Conservation (phyloP, 1,140 invertebrate genomes). For the Drosophila virilis region DNA sequence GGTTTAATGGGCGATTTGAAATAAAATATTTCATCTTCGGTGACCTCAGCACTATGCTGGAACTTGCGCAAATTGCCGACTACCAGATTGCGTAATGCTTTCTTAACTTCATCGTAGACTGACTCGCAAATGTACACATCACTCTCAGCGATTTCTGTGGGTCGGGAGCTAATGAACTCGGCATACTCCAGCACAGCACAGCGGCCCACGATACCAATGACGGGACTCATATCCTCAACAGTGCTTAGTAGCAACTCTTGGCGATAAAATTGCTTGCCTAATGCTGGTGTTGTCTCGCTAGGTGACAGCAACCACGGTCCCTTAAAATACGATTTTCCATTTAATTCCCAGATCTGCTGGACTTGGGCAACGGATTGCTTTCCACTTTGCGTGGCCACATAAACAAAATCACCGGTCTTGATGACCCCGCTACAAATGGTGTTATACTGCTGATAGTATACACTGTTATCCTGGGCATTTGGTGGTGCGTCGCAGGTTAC, state of each 20-base stretch:
- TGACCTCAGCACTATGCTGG: constrained; percentile 91
- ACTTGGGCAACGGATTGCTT: constrained; percentile 96
- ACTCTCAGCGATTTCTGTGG: constrained; percentile 96
- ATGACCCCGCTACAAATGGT: constrained; percentile 91
- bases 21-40: constrained; percentile 96
- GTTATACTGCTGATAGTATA: constrained; percentile 97
- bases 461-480: constrained; percentile 89
- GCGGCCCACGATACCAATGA: constrained; percentile 95
- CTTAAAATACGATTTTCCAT: constrained; percentile 94
- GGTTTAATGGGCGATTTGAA: constrained; percentile 92
- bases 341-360: constrained; percentile 96
- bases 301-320: constrained; percentile 97
- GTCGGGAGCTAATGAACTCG: constrained; percentile 96
- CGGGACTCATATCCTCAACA: constrained; percentile 95
- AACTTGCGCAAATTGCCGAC: constrained; percentile 93
- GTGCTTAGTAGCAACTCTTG: constrained; percentile 97
- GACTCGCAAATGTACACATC: constrained; percentile 98
- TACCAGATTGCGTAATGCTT: constrained; percentile 90
- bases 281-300: constrained; percentile 90
- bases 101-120: constrained; percentile 95
- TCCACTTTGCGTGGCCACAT: constrained; percentile 94
- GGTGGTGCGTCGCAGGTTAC: constrained; percentile 87
- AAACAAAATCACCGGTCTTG: constrained; percentile 97
- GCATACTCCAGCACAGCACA: constrained; percentile 96
- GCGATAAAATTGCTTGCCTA: constrained; percentile 90